Conservation (phyloP, 2,797 vertebrate genomes). For the Neolamprologus multifasciatus region DNA sequence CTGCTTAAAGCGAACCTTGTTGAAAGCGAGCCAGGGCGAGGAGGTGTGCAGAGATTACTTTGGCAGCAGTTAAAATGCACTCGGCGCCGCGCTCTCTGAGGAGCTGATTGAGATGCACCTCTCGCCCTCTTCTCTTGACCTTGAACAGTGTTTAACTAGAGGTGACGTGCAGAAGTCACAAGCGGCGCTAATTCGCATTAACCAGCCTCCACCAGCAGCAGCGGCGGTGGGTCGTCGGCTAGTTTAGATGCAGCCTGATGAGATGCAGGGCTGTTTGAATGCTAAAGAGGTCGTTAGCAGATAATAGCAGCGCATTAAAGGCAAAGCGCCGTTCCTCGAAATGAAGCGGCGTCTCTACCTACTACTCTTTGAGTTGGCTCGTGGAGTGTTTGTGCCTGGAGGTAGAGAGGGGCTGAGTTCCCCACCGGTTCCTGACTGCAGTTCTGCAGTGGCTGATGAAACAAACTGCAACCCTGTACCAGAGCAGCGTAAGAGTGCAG, state of each 20-base stretch:
- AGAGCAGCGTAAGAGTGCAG: constrained; percentile 63
- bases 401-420: constrained; percentile 60
- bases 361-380: constrained; percentile 70
- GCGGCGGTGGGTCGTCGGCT: not conserved
- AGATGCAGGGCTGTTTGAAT: constrained; percentile 60
- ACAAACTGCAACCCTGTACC: constrained; percentile 66
- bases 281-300: constrained; percentile 69
- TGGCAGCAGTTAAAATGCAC: constrained; percentile 36
- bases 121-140: constrained; percentile 50
- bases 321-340: constrained; percentile 67
- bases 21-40: constrained; percentile 41
- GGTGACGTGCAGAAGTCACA: constrained; percentile 5
- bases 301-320: constrained; percentile 58
- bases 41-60: constrained; percentile 40
- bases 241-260: constrained; percentile 27
- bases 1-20: constrained; percentile 52
- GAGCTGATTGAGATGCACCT: constrained; percentile 41
- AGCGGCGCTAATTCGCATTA: not conserved
- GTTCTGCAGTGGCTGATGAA: constrained; percentile 73
- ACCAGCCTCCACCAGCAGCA: not conserved
- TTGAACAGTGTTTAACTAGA: constrained; percentile 29
- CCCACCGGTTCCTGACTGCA: constrained; percentile 65
- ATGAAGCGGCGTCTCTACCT: constrained; percentile 60
- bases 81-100: constrained; percentile 16
- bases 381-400: constrained; percentile 70